Base-by-base conservation (phyloP, 2,113 vertebrate genomes). In the Tetrax tetrax region DNA sequence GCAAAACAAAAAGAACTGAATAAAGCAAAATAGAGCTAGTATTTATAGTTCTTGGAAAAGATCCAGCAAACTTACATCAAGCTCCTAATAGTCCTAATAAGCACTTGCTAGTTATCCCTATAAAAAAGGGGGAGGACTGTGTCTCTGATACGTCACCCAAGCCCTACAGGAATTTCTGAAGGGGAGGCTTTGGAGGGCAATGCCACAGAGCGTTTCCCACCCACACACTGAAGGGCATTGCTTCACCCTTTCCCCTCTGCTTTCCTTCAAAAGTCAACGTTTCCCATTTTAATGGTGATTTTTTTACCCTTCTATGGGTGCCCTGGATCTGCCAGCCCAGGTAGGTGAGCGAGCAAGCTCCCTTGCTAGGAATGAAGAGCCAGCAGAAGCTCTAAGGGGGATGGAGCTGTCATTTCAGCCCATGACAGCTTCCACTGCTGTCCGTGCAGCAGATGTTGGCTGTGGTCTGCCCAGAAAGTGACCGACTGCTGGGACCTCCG, bases 1-100 rank as follows among this genome's bases (percentile, higher is more conserved):
- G 95, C 94, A 97, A 95, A 97, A 96, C 86, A 96, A 96, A 97
- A 96, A 96, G 85, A 96, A 91, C 92, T 88, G 91, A 87, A 95
- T 95, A 97, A 96, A 95, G 87, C 91, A 97, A 96, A 97, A 95
- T 86, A 97, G 79, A 90, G 70, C 0, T 2, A 71, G 87, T 96
- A 93, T 95, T 96, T 96, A 94, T 79, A 91, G 83, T 33, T 89
- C 83, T 94, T 96, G 95, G 95, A 90, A 83, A 90, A 91, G 83
- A 89, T 61, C 95, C 95, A 96, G 83, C 68, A 48, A 93, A 95
- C 83, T 93, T 90, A 64, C 64, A 90, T 91, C 94, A 83, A 93
- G 71, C 68, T 95, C 71, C 84, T 94, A 87, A 93, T 83, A 83
- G 83, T 80, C 71, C 78, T 95, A 95, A 92, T 90, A 90, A 93